phyloP scores from a whole-genome alignment of 2,888 invertebrate genomes.

The Ditula angustiorana region DNA sequence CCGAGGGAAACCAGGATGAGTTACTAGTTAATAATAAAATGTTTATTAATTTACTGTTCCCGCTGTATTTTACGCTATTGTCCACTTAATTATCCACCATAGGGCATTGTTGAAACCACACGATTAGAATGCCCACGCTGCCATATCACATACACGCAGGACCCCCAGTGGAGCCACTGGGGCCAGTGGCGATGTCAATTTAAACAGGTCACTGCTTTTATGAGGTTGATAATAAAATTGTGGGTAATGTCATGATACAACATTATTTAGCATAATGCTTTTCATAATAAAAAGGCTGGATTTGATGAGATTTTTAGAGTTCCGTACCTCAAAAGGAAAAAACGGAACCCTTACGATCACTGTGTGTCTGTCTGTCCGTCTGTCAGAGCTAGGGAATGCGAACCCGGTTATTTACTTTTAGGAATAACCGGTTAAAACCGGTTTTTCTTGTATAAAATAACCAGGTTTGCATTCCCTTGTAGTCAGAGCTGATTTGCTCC shows the following conservation, averaged over 20 bases:
- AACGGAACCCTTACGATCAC: no score
- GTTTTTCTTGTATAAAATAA: no score
- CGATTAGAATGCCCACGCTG: slow-evolving; percentile 6
- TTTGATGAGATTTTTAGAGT: no score
- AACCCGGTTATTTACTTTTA: no score
- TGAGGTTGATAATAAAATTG: not conserved
- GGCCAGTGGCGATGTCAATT: not conserved
- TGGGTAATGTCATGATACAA: not conserved
- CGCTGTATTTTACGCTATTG: not conserved
- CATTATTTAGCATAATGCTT: not conserved
- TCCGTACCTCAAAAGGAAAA: no score
- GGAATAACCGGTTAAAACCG: no score
- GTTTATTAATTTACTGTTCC: not conserved
- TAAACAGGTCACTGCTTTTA: slow-evolving; percentile 19
- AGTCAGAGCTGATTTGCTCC: no score
- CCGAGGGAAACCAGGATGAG: no score
- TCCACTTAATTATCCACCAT: slow-evolving; percentile 23
- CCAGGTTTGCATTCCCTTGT: no score
- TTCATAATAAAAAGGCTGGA: not conserved
- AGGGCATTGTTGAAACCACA: slow-evolving; percentile 14
- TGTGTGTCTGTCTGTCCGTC: no score
- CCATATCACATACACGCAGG: not conserved
- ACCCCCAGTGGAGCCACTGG: not conserved
- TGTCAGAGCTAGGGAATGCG: no score
- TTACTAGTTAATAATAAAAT: no score